Evolutionary conservation across 2,113 vertebrate species (phyloP), one percentile per base, ranked within the genome.

Genomic region (Tetrao urogallus): DNA sequence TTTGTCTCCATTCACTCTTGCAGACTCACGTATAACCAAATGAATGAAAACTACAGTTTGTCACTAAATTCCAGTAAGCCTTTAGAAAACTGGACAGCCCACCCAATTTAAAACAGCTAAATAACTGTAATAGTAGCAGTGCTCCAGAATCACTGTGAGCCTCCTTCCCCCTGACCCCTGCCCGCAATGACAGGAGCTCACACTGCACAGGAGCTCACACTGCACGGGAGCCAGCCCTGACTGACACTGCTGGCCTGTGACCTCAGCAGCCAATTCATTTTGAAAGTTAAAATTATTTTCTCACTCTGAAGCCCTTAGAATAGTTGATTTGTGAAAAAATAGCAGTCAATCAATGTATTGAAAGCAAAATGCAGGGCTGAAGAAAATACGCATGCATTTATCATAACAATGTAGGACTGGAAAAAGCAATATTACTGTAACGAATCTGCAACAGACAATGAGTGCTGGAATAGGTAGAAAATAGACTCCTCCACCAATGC

Each of bases 331-430:
- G 94, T 94, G 93, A 97, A 91, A 95, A 30, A 97, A 88, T 57
- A 85, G 88, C 90, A 94, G 93, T 56, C 38, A 88, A 91, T 91
- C 60, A 32, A 96, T 96, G 97, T 82, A 84, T 93, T 58, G 89
- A 96, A 97, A 94, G 82, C 95, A 95, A 87, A 98, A 96, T 95
- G 95, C 78, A 86, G 61, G 92, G 54, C 81, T 94, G 92, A 96
- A 96, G 95, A 89, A 83, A 90, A 89, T 79, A 88, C 19, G 22
- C 89, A 73, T 40, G 61, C 82, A 79, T 95, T 97, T 96, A 96
- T 96, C 94, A 95, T 76, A 95, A 92, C 74, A 89, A 87, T 82
- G 47, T 25, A 77, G 89, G 76, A 60, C 86, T 96, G 93, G 86
- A 82, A 69, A 90, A 94, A 71, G 94, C 95, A 93, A 87, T 92